phyloP scores from a whole-genome alignment of 2,888 invertebrate genomes.

The Antheraea yamamai region DNA sequence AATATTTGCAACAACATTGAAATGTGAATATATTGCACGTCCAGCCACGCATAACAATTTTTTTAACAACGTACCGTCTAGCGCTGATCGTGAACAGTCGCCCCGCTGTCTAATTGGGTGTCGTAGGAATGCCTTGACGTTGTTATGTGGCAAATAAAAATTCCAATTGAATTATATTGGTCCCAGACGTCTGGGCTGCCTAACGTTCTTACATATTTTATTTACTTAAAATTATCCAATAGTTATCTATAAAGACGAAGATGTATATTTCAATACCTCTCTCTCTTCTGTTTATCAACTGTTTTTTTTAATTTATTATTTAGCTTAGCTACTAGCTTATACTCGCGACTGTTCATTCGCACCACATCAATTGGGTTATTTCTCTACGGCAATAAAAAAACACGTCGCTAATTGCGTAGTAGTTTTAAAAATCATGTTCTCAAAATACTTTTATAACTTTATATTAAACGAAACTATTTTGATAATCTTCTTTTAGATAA shows the following conservation, averaged over 20 bases:
- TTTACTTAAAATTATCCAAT: neutral
- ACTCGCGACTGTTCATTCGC: too few species aligned
- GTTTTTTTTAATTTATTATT: too few species aligned
- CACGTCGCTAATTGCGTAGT: too few species aligned
- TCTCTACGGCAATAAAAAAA: too few species aligned
- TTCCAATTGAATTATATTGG: constrained; percentile 40
- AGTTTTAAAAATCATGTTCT: too few species aligned
- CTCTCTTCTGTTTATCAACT: too few species aligned
- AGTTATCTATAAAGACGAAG: neutral
- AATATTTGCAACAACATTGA: neutral
- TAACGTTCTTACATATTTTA: neutral
- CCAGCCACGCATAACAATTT: neutral
- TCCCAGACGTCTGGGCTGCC: neutral
- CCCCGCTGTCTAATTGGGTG: constrained; percentile 57
- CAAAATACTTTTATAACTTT: too few species aligned
- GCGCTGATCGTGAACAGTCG: constrained; percentile 36
- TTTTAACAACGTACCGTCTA: neutral
- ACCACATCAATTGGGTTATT: too few species aligned
- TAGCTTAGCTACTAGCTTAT: too few species aligned
- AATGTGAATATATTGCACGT: neutral
- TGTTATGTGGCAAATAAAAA: constrained; percentile 68
- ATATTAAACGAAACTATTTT: too few species aligned
- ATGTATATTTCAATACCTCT: neutral
- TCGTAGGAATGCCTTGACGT: constrained; percentile 59
- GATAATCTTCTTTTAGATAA: too few species aligned